Evolutionary conservation across 2,113 vertebrate species (phyloP).

Genomic region (Xiphophorus hellerii): DNA sequence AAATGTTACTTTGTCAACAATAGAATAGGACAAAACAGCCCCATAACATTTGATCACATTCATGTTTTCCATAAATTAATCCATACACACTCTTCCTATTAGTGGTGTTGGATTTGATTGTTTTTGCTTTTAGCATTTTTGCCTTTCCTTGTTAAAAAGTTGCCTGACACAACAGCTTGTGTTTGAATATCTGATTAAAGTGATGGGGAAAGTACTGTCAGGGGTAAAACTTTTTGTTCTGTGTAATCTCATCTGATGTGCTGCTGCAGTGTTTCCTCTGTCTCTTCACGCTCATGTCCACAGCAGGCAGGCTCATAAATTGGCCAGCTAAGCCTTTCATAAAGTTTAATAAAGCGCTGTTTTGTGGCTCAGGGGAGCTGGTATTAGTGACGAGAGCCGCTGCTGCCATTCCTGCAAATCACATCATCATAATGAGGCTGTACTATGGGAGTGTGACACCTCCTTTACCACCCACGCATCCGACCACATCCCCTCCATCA

Average conservation of each 20-base stretch:
- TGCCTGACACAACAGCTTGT: slow-evolving; percentile 25
- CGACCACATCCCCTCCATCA: slow-evolving; percentile 76
- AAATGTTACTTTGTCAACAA: no score
- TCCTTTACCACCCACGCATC: slow-evolving; percentile 82
- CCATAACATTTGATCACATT: no score
- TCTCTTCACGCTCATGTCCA: slow-evolving; percentile 85
- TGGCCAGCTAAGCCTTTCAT: slow-evolving; percentile 99
- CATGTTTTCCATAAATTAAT: neutral
- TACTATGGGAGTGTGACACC: slow-evolving; percentile 81
- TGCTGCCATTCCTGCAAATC: slow-evolving; percentile 95
- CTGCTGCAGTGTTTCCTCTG: slow-evolving; percentile 89
- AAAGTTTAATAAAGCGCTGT: slow-evolving; percentile 99
- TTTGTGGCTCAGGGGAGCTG: slow-evolving; percentile 97
- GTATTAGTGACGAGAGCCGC: slow-evolving; percentile 96
- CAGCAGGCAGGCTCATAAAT: slow-evolving; percentile 98
- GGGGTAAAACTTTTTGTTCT: slow-evolving; percentile 70
- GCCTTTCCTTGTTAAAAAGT: slow-evolving; percentile 15
- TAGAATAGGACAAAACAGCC: neutral
- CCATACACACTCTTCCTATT: neutral
- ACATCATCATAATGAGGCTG: slow-evolving; percentile 99
- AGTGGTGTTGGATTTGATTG: neutral
- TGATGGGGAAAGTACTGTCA: slow-evolving; percentile 54
- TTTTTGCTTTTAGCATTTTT: neutral
- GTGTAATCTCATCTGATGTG: slow-evolving; percentile 74
- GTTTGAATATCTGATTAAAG: slow-evolving; percentile 62